Evolutionary conservation across 1,140 invertebrate species (phyloP).

Genomic region (Dinoponera quadriceps): DNA sequence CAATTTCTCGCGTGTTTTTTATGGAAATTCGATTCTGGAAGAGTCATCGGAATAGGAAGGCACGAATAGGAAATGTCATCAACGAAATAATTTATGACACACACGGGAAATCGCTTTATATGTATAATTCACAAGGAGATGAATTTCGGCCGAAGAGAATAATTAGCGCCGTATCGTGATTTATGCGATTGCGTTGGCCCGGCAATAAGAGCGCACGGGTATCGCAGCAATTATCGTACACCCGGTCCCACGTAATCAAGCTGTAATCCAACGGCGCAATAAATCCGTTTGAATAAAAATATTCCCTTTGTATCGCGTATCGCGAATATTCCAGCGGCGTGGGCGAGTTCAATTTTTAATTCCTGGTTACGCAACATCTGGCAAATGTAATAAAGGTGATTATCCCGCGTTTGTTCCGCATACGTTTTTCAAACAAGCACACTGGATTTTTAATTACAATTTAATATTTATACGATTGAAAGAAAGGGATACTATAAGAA

Average conservation of each 20-base stretch:
- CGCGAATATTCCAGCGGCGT: neutral
- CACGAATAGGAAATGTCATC: conserved; percentile 43
- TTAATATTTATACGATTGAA: neutral
- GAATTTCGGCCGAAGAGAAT: conserved; percentile 58
- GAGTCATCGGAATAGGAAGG: conserved; percentile 5
- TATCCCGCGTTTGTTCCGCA: neutral
- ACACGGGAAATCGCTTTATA: conserved; percentile 57
- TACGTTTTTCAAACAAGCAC: neutral
- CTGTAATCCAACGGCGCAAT: conserved; percentile 26
- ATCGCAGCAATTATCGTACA: conserved; percentile 39
- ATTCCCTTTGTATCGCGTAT: neutral
- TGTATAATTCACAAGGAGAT: conserved; percentile 61
- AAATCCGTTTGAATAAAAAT: conserved; percentile 40
- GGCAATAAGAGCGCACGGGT: conserved; percentile 49
- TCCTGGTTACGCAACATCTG: neutral
- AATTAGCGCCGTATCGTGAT: conserved; percentile 58
- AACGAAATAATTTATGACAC: conserved; percentile 54
- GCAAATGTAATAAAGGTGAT: neutral
- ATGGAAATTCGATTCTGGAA: conserved; percentile 12
- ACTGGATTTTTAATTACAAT: neutral
- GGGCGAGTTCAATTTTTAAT: conserved; percentile 17
- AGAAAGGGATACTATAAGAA: neutral
- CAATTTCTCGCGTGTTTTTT: conserved; percentile 1
- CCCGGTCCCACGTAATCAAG: conserved; percentile 40
- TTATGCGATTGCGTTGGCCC: conserved; percentile 50